A percentile compares a stretch with the other conserved stretches of the same genome.
phyloP scores from a whole-genome alignment of 2,888 invertebrate genomes.

The Microplitis deprimator region DNA sequence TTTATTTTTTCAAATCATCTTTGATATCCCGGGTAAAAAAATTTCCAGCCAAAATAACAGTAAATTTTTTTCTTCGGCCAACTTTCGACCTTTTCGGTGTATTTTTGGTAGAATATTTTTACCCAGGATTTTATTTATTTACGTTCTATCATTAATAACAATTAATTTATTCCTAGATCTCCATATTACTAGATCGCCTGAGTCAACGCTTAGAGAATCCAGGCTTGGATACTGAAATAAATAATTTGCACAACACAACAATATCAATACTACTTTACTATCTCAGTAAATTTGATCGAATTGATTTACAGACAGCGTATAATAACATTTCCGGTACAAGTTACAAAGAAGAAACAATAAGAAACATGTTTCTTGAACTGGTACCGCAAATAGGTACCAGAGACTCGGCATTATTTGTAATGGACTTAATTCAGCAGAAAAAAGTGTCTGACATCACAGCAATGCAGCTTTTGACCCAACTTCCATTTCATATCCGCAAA shows the following conservation, averaged over 20 bases:
- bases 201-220: constrained; percentile 67
- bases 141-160: neutral
- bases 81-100: no score
- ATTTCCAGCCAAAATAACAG: neutral
- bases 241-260: constrained; percentile 70
- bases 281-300: constrained; percentile 67
- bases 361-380: constrained; percentile 82
- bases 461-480: constrained; percentile 77
- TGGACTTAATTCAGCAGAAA: constrained; percentile 76
- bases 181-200: constrained; percentile 62
- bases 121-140: neutral
- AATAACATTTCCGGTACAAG: constrained; percentile 76
- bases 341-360: constrained; percentile 81
- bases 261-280: constrained; percentile 69
- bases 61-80: neutral
- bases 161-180: constrained; percentile 57
- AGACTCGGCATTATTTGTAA: constrained; percentile 78
- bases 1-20: neutral
- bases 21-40: neutral
- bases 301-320: constrained; percentile 67
- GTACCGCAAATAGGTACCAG: constrained; percentile 80
- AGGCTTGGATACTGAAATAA: constrained; percentile 64
- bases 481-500: constrained; percentile 81
- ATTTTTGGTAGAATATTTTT: neutral
- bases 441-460: constrained; percentile 79